These are phyloP conservation scores for Stenodema calcarata DNA, from an alignment of 2,888 invertebrate genomes.

Conservation along the genomic window DNA sequence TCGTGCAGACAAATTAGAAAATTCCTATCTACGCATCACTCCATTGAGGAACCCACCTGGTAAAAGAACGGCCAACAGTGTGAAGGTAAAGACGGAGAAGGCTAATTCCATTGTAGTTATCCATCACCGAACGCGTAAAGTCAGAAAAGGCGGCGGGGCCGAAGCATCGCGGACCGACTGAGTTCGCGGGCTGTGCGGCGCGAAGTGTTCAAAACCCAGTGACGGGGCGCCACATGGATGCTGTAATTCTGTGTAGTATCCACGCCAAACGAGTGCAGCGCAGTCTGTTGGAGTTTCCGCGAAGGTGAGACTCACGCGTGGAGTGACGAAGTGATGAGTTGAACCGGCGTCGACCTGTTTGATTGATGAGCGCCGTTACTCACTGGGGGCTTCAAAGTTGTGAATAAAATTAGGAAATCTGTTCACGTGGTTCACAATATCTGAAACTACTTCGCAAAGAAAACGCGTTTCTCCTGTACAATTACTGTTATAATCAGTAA, in stretches of 20 bases:
- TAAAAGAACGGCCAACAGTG: slow-evolving; percentile 5
- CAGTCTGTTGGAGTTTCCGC: not conserved
- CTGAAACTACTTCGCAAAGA: no score
- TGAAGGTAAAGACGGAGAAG: slow-evolving; percentile 4
- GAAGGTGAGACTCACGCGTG: not conserved
- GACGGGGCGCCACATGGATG: not conserved
- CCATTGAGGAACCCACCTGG: not conserved
- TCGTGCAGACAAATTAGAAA: no score
- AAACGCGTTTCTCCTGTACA: no score
- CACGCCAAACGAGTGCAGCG: not conserved
- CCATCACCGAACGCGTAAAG: slow-evolving; percentile 28
- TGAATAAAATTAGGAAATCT: no score
- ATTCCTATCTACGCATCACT: no score
- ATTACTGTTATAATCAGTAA: no score
- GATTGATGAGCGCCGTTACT: no score
- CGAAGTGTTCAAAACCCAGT: not conserved
- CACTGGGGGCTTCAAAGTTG: no score
- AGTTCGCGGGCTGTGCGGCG: not conserved
- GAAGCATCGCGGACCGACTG: slow-evolving; percentile 13
- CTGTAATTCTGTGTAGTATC: not conserved
- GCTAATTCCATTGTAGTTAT: slow-evolving; percentile 18
- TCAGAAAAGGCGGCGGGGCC: slow-evolving; percentile 14
- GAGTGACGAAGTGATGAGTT: no score
- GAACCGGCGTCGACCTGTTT: no score
- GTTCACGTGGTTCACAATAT: no score